Percentiles rank a stretch among this genome's conserved stretches.
phyloP scores from a whole-genome alignment of 2,888 invertebrate species.

The Erpobdella octoculata region DNA sequence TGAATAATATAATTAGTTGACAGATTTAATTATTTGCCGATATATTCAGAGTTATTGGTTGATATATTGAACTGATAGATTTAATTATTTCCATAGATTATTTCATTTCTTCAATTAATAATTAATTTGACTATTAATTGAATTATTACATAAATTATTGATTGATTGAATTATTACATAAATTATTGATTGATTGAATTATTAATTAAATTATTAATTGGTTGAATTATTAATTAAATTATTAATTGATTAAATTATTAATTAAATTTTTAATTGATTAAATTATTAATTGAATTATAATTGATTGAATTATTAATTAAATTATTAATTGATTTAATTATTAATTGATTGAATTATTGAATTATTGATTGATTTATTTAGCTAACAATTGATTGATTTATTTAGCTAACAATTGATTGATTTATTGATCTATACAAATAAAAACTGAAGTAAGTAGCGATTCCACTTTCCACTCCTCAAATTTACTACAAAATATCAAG shows the following conservation, averaged over 20 bases:
- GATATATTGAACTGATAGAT: too few species aligned
- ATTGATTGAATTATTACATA: not conserved
- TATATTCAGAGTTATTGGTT: too few species aligned
- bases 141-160: not conserved
- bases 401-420: too few species aligned
- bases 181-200: not conserved
- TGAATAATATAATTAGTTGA: too few species aligned
- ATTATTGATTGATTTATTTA: too few species aligned
- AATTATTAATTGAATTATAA: not conserved
- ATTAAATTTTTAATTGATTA: not conserved
- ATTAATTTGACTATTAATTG: not conserved
- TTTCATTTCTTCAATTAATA: not conserved
- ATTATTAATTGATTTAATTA: not conserved
- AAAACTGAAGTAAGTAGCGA: too few species aligned
- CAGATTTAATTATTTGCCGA: too few species aligned
- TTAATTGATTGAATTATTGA: not conserved
- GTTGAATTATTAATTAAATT: not conserved
- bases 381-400: too few species aligned
- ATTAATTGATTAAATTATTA: not conserved
- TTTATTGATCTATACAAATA: too few species aligned
- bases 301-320: not conserved
- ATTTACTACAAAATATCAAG: too few species aligned
- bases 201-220: not conserved
- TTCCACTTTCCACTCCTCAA: too few species aligned
- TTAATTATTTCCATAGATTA: not conserved